Base-by-base conservation (phyloP, 2,888 invertebrate genomes). In the Pemphredon lugubris region DNA sequence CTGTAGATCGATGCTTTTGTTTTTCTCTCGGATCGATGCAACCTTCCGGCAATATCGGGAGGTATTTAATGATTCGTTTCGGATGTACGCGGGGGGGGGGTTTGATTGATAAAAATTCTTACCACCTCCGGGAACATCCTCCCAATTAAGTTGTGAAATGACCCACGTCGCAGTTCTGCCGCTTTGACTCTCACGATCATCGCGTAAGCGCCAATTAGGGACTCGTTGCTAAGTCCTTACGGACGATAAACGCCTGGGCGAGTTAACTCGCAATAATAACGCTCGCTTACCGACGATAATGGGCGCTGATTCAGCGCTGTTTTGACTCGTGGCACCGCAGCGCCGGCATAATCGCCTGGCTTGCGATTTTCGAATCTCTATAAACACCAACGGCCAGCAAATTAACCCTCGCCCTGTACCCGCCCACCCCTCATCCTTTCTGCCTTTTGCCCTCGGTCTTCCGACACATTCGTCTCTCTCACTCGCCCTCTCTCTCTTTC, bases 231-330 rank as follows among this genome's bases (percentile, higher is more conserved):
- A 65, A 67, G 71, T 78, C 81, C 75, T 81, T 69, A 73, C 79
- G 68, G 64, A 69, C 60, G 81, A 77, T 77, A 79, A 77, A 81
- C 81, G 78, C 63, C 48, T 47, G 70, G 81, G 64, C 79, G 73
- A 81, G 78, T 80, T 76, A 78, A 80, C 79, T 81, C 79, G 79
- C 81, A 81, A 80, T 78, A 81, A 76, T 70, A 81, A 80, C 76
- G 67, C 58, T 55, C 63, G 68, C 60, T 54, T 39, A 61, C 23
- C 61, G 47, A 42, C 63, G 57, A 70, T 80, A 81, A 81, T 80
- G 74, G 75, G 42, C 63, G 61, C 74, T 76, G 80, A 81, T 68
- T 80, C 81, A 76, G 79, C 76, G 69, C 55, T 81, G 78, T 81
- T 80, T 81, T 64, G 71, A 74, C 58, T 65, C 65, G 58, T 26